Evolutionary conservation across 2,113 vertebrate genomes (phyloP).

Genomic region (Hippolais icterina): DNA sequence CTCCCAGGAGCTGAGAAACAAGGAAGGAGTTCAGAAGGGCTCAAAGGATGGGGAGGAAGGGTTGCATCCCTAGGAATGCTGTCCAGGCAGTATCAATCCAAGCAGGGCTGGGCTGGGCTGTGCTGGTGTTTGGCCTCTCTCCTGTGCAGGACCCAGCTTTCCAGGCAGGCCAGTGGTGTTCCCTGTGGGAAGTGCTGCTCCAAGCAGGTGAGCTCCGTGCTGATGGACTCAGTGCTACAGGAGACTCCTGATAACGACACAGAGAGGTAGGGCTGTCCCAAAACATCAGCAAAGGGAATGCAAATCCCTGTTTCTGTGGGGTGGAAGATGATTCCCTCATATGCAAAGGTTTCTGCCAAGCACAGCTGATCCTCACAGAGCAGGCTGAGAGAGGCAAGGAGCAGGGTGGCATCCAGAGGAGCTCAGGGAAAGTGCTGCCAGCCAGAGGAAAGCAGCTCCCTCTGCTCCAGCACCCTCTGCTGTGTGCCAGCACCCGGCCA

Average conservation of each 20-base stretch:
- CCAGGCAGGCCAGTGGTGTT: rapidly evolving
- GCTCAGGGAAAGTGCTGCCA: background rate
- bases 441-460: background rate
- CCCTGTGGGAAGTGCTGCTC: background rate
- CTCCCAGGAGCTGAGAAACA: background rate
- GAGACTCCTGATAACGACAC: background rate
- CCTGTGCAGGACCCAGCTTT: background rate
- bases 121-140: background rate
- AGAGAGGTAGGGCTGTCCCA: background rate
- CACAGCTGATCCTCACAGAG: background rate
- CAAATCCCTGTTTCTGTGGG: rapidly evolving
- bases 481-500: background rate
- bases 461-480: background rate
- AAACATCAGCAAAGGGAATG: background rate
- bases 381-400: background rate
- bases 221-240: background rate
- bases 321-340: background rate
- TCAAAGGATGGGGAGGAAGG: rapidly evolving
- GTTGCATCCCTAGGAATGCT: background rate
- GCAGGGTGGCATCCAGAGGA: background rate
- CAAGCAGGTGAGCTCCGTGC: background rate
- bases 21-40: background rate
- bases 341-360: background rate
- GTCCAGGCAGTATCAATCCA: background rate
- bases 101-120: background rate